Evolutionary conservation across 2,113 vertebrate species (phyloP).

Genomic region (Chauna torquata): DNA sequence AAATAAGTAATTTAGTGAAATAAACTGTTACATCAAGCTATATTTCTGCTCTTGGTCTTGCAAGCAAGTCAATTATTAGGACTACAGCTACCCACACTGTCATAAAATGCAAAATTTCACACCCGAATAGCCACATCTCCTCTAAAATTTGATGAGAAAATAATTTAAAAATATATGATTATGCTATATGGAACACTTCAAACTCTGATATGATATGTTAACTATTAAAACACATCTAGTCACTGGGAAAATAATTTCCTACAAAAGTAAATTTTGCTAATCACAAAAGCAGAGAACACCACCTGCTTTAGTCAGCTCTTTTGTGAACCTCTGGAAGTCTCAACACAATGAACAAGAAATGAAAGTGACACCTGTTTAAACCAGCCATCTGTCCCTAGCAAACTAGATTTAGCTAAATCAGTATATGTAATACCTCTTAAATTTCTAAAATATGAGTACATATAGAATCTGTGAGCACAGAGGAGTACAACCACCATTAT

Average conservation of each 20-base stretch:
- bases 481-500: not conserved
- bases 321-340: conserved; percentile 75
- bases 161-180: not conserved
- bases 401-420: conserved; percentile 59
- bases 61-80: not conserved
- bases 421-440: conserved; percentile 18
- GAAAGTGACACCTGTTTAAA: conserved; percentile 82
- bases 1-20: not conserved
- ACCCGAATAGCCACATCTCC: not conserved
- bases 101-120: not conserved
- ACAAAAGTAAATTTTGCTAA: conserved; percentile 52
- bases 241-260: conserved; percentile 65
- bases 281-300: conserved; percentile 64
- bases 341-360: conserved; percentile 72
- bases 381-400: conserved; percentile 77
- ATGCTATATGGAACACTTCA: not conserved
- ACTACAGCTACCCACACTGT: not conserved
- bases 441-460: conserved; percentile 60
- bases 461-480: conserved; percentile 57
- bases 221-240: conserved; percentile 1
- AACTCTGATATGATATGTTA: not conserved
- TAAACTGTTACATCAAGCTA: not conserved
- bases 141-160: not conserved
- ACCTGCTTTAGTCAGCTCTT: conserved; percentile 75
- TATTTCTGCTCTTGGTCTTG: not conserved